These are phyloP conservation scores for Pemphigus obesinymphae DNA, from an alignment of 1,140 invertebrate species.

Conservation along the genomic window DNA sequence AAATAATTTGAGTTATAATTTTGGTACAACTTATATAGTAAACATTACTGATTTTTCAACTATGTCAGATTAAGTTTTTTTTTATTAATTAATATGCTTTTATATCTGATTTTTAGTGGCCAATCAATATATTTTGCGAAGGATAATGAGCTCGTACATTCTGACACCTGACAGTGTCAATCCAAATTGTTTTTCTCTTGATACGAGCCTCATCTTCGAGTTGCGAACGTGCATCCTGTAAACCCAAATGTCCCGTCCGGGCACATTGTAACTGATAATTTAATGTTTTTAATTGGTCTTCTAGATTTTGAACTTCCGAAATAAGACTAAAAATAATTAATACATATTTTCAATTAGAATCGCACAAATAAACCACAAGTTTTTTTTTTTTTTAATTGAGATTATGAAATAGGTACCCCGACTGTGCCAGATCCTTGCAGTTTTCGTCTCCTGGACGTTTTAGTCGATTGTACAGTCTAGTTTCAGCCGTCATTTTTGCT, in stretches of 20 bases:
- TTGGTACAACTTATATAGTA: too few species aligned
- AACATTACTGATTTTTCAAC: too few species aligned
- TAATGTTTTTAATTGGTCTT: slow-evolving; percentile 61
- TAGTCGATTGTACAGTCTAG: slow-evolving; percentile 65
- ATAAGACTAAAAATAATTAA: slow-evolving; percentile 54
- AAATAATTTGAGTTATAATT: too few species aligned
- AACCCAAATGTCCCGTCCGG: slow-evolving; percentile 56
- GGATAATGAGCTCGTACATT: slow-evolving; percentile 45
- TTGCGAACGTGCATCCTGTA: slow-evolving; percentile 58
- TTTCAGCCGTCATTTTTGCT: slow-evolving; percentile 72
- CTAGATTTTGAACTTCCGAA: slow-evolving; percentile 65
- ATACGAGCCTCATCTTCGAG: slow-evolving; percentile 68
- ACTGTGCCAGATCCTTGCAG: slow-evolving; percentile 65
- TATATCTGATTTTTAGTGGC: slow-evolving; percentile 40
- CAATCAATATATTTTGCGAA: slow-evolving; percentile 43
- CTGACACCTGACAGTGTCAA: slow-evolving; percentile 64
- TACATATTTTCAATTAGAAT: background rate
- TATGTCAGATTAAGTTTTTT: too few species aligned
- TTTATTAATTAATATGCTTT: too few species aligned
- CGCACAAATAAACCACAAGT: background rate
- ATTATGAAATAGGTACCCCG: slow-evolving; percentile 52
- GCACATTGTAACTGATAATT: slow-evolving; percentile 58
- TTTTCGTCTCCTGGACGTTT: slow-evolving; percentile 64
- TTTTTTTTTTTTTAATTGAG: background rate
- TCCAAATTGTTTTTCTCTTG: slow-evolving; percentile 64